phyloP scores from a whole-genome alignment of 53 echinoderm and acorn worm species.

The Pentamera pediparva region DNA sequence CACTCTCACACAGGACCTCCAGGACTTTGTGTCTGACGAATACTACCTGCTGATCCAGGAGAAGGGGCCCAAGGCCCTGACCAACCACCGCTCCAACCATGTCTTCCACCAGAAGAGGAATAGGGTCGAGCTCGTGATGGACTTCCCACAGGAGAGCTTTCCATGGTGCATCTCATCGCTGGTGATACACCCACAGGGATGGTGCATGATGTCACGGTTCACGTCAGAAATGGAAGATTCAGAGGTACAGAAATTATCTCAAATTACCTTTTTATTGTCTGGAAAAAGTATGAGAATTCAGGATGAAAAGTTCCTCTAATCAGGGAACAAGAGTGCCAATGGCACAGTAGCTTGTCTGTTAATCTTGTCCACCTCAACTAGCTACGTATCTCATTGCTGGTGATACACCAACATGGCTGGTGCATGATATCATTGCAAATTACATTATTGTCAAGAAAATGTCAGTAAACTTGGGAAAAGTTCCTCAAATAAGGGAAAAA shows the following conservation, averaged over 20 bases:
- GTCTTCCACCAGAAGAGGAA: conserved; percentile 63
- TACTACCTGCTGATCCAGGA: conserved; percentile 44
- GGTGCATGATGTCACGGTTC: conserved; percentile 92
- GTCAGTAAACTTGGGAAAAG: too few relatives aligned
- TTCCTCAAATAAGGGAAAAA: too few relatives aligned
- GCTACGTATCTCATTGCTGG: conserved; percentile 89
- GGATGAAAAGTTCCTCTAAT: neutral
- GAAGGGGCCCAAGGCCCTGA: conserved; percentile 22
- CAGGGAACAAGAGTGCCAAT: too few relatives aligned
- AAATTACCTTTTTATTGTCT: too few relatives aligned
- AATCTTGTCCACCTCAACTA: too few relatives aligned
- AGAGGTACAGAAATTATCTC: conserved; percentile 62
- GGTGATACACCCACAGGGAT: conserved; percentile 89
- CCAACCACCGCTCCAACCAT: conserved; percentile 36
- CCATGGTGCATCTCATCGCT: conserved; percentile 90
- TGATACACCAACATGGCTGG: conserved; percentile 95
- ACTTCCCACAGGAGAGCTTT: conserved; percentile 71
- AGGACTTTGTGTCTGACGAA: conserved; percentile 51
- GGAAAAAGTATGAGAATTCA: neutral
- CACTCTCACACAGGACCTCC: conserved; percentile 65
- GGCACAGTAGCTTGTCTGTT: too few relatives aligned
- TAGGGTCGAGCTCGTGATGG: conserved; percentile 78
- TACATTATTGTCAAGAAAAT: too few relatives aligned
- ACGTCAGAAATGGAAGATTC: conserved; percentile 76
- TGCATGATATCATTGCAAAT: conserved; percentile 71